phyloP scores from a whole-genome alignment of 1,140 invertebrate genomes.

The Melipona quadrifasciata region DNA sequence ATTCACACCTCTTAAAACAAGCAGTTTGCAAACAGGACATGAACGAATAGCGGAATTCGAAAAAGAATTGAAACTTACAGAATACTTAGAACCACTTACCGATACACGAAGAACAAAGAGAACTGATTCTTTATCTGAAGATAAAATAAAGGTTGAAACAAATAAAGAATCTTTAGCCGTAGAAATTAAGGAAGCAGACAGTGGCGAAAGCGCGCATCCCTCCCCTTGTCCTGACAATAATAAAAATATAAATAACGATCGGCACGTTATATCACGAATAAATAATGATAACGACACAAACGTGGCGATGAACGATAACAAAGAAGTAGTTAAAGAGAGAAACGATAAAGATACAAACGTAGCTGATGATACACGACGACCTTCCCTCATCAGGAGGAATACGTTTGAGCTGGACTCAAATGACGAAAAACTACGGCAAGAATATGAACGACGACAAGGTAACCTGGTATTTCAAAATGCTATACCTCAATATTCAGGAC shows the following conservation, averaged over 20 bases:
- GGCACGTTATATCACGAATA: conserved; percentile 8
- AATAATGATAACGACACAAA: not conserved
- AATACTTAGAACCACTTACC: conserved; percentile 68
- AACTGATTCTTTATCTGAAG: conserved; percentile 58
- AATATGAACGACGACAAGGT: conserved; percentile 84
- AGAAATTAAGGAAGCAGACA: conserved; percentile 79
- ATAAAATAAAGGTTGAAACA: conserved; percentile 58
- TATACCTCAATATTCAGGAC: conserved; percentile 84
- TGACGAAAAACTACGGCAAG: conserved; percentile 81
- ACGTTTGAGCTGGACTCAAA: conserved; percentile 82
- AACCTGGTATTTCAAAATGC: conserved; percentile 83
- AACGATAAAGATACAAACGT: conserved; percentile 20
- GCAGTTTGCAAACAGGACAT: conserved; percentile 61
- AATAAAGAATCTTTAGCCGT: conserved; percentile 77
- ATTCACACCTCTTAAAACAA: conserved; percentile 51
- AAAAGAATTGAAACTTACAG: conserved; percentile 71
- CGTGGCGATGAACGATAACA: not conserved
- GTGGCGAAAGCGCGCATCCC: conserved; percentile 78
- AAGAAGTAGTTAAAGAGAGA: conserved; percentile 8
- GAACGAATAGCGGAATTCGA: conserved; percentile 72
- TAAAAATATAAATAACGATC: conserved; percentile 54
- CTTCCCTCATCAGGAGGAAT: conserved; percentile 80
- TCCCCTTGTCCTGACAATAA: conserved; percentile 79
- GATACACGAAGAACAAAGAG: conserved; percentile 72
- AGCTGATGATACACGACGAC: conserved; percentile 60